Base-by-base conservation (phyloP, 2,113 vertebrate species). In the Plotosus lineatus region DNA sequence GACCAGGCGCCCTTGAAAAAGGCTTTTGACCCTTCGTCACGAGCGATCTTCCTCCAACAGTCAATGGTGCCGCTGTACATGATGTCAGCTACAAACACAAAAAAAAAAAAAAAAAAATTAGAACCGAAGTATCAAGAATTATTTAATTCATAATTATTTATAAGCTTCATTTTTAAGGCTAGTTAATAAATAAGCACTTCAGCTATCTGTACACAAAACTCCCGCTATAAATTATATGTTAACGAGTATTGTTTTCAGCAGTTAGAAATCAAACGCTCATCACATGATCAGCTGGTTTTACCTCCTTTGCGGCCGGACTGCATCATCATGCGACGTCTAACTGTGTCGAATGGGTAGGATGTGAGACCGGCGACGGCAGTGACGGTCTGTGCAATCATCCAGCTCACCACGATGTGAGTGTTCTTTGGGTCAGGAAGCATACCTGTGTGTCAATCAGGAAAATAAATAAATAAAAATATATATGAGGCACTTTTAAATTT, bases 1-100 rank as follows among this genome's bases (percentile, higher is more conserved):
- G 97, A 98, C 97, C 93, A 96, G 6, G 96, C 95, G 46, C 97
- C 97, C 93, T 99, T 98, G 93, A 98, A 98, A 92, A 98, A 97
- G 0, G 95, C 97, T 85, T 96, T 97, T 81, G 89, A 75, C 4
- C 97, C 96, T 89, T 98, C 96, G 0, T 98, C 95, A 0, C 92
- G 94, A 40, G 93, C 93, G 15, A 97, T 98, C 94, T 98, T 98
- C 85, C 87, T 93, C 97, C 97, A 99, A 94, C 96, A 98, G 92
- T 98, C 96, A 0, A 98, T 87, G 4, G 96, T 98, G 33, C 97
- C 96, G 0, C 14, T 90, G 93, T 98, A 98, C 96, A 98, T 98
- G 89, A 98, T 96, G 80, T 98, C 96, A 82, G 94, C 96, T 99
- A 92, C 0, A 69, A 87, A 36, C 6, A 26, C 4, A 68, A 84